These are phyloP conservation scores for Ariolimax columbianus DNA, from an alignment of 2,888 invertebrate species.

Conservation along the genomic window DNA sequence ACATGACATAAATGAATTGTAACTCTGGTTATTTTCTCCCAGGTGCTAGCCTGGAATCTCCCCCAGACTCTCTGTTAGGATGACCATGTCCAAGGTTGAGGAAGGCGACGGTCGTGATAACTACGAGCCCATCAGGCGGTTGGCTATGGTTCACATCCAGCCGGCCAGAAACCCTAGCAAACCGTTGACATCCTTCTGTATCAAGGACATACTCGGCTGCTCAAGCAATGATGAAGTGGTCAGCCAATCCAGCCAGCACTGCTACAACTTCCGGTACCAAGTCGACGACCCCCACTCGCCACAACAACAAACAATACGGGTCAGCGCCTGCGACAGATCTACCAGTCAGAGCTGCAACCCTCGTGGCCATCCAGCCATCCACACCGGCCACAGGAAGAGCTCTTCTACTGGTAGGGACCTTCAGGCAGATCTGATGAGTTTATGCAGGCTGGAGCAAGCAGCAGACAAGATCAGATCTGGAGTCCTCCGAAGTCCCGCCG, in stretches of 20 bases:
- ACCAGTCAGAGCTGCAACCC: neutral
- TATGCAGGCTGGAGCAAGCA: neutral
- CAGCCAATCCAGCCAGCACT: neutral
- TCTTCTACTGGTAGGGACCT: neutral
- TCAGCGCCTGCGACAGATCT: neutral
- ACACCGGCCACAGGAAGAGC: neutral
- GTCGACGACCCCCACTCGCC: neutral
- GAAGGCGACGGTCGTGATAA: slow-evolving; percentile 55
- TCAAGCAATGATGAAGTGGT: neutral
- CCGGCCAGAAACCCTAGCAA: slow-evolving; percentile 71
- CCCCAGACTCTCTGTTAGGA: neutral
- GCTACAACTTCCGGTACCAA: neutral
- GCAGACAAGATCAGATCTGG: neutral
- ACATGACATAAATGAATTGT: too few species aligned
- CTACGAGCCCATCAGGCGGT: slow-evolving; percentile 69
- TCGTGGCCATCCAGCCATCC: neutral
- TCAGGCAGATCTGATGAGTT: slow-evolving; percentile 14
- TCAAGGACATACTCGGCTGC: slow-evolving; percentile 69
- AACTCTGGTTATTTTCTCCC: neutral
- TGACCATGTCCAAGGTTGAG: slow-evolving; percentile 44
- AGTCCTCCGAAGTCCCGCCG: neutral
- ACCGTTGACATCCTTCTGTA: slow-evolving; percentile 72
- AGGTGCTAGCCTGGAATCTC: neutral
- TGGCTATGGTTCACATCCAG: slow-evolving; percentile 70
- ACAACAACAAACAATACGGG: neutral